Evolutionary conservation across 1,140 invertebrate species (phyloP).

Genomic region (Meloidogyne exigua): DNA sequence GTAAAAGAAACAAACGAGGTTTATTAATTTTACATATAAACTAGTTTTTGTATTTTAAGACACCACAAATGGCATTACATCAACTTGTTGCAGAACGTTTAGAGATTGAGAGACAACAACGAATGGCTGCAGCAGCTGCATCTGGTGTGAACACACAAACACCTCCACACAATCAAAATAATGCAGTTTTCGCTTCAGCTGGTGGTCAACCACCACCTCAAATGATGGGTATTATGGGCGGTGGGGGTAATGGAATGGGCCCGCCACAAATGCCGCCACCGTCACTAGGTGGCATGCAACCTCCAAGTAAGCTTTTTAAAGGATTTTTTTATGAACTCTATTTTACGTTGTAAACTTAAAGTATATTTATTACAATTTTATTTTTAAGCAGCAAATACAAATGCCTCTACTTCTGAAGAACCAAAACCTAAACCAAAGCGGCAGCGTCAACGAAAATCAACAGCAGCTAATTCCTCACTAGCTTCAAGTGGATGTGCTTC

Average conservation of each 20-base stretch:
- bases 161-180: conserved; percentile 19
- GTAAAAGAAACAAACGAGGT: conserved; percentile 75
- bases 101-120: background rate
- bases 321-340: too few species aligned
- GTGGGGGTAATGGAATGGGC: background rate
- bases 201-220: conserved; percentile 10
- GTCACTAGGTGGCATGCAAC: background rate
- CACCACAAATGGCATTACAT: conserved; percentile 30
- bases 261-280: conserved; percentile 8
- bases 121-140: background rate
- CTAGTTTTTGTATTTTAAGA: background rate
- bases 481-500: conserved; percentile 8
- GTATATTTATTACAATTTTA: background rate
- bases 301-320: background rate
- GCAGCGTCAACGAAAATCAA: conserved; percentile 33
- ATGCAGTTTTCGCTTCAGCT: background rate
- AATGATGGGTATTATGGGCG: conserved; percentile 13
- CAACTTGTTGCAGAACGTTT: conserved; percentile 12
- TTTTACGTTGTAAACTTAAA: background rate
- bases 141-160: conserved; percentile 8
- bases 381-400: background rate
- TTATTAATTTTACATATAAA: background rate
- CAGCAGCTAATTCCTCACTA: conserved; percentile 13
- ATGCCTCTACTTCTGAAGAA: conserved; percentile 26
- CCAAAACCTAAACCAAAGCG: conserved; percentile 29